phyloP scores from a whole-genome alignment of 2,797 vertebrate species.

The Clarias laeviceps region DNA sequence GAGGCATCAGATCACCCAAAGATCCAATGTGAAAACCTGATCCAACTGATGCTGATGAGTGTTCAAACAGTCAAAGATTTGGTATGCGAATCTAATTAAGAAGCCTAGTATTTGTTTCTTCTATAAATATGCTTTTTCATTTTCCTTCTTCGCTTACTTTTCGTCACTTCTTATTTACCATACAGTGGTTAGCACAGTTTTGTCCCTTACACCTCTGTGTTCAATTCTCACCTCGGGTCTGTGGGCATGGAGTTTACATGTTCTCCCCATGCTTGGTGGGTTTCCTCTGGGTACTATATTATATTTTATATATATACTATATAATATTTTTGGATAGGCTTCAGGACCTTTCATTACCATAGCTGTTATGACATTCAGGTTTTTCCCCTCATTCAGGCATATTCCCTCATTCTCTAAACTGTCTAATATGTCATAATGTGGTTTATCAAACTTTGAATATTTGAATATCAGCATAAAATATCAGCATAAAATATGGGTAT shows the following conservation, averaged over 20 bases:
- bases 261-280: too few species aligned
- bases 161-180: background rate
- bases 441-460: background rate
- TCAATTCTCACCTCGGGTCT: too few species aligned
- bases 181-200: too few species aligned
- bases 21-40: background rate
- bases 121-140: background rate
- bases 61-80: background rate
- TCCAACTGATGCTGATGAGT: background rate
- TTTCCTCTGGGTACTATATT: too few species aligned
- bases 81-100: background rate
- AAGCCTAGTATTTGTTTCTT: background rate
- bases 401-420: background rate
- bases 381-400: background rate
- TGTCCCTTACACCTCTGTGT: too few species aligned
- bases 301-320: too few species aligned
- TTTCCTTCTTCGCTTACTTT: background rate
- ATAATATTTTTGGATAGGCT: background rate
- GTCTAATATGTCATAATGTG: background rate
- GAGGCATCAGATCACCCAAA: background rate
- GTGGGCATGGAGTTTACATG: too few species aligned
- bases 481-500: conserved; percentile 2
- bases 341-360: background rate
- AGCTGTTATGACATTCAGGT: background rate
- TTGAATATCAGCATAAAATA: background rate